Conservation (phyloP, 2,888 invertebrate species). For the Vannuccia rotundouncinata region DNA sequence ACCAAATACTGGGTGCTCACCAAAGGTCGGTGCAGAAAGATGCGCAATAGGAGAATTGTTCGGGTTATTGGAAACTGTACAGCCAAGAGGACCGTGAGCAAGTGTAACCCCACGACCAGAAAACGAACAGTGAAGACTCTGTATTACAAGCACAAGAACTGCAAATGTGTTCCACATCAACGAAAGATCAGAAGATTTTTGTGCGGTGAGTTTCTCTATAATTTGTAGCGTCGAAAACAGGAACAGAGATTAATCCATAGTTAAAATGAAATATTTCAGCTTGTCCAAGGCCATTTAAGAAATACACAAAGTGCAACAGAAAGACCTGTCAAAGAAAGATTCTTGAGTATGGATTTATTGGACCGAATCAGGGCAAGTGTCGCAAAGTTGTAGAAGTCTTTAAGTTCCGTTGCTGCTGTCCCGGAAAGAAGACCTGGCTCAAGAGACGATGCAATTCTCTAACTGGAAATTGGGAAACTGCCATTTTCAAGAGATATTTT, state of each 20-base stretch:
- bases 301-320: not conserved
- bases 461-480: not conserved
- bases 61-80: not conserved
- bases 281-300: not conserved
- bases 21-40: not conserved
- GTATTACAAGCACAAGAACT: not conserved
- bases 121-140: not conserved
- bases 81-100: not conserved
- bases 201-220: slow-evolving; percentile 24
- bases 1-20: not conserved
- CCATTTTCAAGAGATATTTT: not conserved
- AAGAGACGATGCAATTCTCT: not conserved
- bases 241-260: too few species aligned
- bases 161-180: not conserved
- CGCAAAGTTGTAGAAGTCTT: not conserved
- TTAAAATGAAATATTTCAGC: not conserved
- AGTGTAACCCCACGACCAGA: slow-evolving; percentile 1
- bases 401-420: not conserved
- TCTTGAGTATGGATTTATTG: not conserved
- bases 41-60: not conserved
- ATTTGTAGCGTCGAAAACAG: too few species aligned
- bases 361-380: not conserved
- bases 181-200: not conserved
- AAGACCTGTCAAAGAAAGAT: not conserved
- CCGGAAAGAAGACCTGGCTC: not conserved